Evolutionary conservation across 2,797 vertebrate species (phyloP), one percentile per base, ranked within the genome.

Genomic region (Cygnus olor): DNA sequence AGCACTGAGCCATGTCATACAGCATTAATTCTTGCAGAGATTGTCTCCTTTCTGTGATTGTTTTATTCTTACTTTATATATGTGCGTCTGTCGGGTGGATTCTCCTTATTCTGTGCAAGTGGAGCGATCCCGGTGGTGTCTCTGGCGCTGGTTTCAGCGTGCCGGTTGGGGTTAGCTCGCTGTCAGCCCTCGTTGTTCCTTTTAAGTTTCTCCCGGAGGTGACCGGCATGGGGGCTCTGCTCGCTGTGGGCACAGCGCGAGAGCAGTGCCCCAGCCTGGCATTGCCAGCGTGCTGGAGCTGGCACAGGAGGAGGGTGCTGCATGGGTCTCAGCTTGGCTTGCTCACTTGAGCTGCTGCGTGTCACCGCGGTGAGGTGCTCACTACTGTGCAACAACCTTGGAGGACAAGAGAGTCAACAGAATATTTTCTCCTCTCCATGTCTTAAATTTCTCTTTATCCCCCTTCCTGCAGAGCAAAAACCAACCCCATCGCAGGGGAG

Each of bases 401-500:
- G 63, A 36, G 69, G 85, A 66, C 56, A 34, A 64, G 28, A 47
- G 64, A 44, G 53, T 53, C 65, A 14, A 21, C 53, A 47, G 54
- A 80, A 68, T 57, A 36, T 45, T 78, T 80, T 16, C n/a, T 27
- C 21, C 54, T 30, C 45, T 5, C 6, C 18, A 44, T 17, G 76
- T 32, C 76, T 68, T n/a, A 47, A 9, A 3, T 9, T 71, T 60
- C 44, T 38, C 10, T 88, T 19, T 63, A 74, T 90, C n/a, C 90
- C 58, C 90, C 58, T 42, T 86, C 87, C 87, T 6, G 18, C 97
- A 99, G 99, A 99, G 98, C 98, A 99, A 99, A 98, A 99, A 98
- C 95, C 99, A 99, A 96, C 98, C 99, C 94, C 99, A 99, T 80
- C 98, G 99, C 80, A 92, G 99, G 95, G 99, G 99, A 93, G 99